Conservation (phyloP, 2,113 vertebrate species). For the Egretta garzetta region DNA sequence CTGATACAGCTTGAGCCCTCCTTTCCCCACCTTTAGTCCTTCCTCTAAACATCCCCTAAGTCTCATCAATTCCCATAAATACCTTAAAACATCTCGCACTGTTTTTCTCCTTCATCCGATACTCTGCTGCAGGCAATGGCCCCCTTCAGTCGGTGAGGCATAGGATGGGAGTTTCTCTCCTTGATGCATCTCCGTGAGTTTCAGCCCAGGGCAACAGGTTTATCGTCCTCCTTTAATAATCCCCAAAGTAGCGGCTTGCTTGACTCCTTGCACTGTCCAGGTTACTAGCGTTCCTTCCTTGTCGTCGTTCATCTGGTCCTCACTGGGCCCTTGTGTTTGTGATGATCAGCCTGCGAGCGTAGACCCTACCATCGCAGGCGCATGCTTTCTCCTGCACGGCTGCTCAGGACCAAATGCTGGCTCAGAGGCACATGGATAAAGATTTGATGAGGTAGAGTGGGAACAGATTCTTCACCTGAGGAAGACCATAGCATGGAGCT, state of each 20-base stretch:
- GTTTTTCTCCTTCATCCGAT: neutral
- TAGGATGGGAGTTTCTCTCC: neutral
- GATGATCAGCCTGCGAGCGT: neutral
- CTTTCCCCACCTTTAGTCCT: neutral
- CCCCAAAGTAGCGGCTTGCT: neutral
- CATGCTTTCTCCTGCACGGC: neutral
- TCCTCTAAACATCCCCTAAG: neutral
- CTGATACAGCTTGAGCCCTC: neutral
- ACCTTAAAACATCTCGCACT: neutral
- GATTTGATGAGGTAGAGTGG: neutral
- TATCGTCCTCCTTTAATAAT: neutral
- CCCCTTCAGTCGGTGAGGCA: neutral
- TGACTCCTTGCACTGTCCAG: neutral
- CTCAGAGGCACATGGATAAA: neutral
- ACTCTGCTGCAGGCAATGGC: neutral
- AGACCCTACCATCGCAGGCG: neutral
- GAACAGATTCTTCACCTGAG: neutral
- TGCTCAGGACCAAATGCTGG: neutral
- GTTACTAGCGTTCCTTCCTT: neutral
- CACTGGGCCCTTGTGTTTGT: neutral
- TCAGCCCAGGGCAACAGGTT: neutral
- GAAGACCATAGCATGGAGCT: neutral
- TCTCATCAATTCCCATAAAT: neutral
- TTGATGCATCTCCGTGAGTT: neutral
- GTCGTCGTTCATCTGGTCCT: neutral